Evolutionary conservation across 2,113 vertebrate species (phyloP), one percentile per base, ranked within the genome.

Genomic region (Eurystomus gularis): DNA sequence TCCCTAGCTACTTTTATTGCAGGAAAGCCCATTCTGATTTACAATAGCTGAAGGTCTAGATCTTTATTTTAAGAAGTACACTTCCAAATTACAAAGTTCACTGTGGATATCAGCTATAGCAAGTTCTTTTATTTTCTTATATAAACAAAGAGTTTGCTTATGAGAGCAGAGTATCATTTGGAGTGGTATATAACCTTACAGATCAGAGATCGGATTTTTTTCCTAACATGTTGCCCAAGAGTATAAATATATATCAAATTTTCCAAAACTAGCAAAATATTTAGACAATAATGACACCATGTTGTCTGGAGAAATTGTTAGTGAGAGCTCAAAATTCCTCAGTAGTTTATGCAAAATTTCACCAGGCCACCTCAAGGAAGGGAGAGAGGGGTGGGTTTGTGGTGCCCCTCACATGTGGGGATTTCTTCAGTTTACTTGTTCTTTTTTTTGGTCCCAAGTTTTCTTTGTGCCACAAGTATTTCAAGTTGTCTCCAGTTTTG

Each of bases 331-430:
- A 8, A 61, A 61, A 89, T 65, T 89, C 39, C 49, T 51, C 31
- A 81, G 8, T 18, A 35, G 26, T 23, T 8, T 28, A 35, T 39
- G 44, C 7, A 66, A 70, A 66, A 87, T 29, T 54, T 11, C 33
- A 52, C 13, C 23, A 33, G 19, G 21, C 7, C n/a, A 31, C 20
- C 26, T 81, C 5, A 7, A 42, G 4, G 49, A 72, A 77, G 2
- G 44, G 49, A 73, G 19, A 73, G 19, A 2, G 9, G 39, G 11
- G 9, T 42, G 5, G 9, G 6, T 49, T 64, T 72, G 4, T 60
- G 42, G 10, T 28, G 37, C 6, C 60, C 2, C 20, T 86, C 17
- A 46, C 23, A 28, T 0, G 0, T 2, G 49, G 11, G 3, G 8
- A 81, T 13, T 21, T 85, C 24, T 51, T 61, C n/a, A 55, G 14